Percentiles rank a stretch among this genome's conserved stretches.
These are phyloP conservation scores for Tenrec ecaudatus DNA, from an alignment of 2,113 vertebrate species.

Conservation along the genomic window DNA sequence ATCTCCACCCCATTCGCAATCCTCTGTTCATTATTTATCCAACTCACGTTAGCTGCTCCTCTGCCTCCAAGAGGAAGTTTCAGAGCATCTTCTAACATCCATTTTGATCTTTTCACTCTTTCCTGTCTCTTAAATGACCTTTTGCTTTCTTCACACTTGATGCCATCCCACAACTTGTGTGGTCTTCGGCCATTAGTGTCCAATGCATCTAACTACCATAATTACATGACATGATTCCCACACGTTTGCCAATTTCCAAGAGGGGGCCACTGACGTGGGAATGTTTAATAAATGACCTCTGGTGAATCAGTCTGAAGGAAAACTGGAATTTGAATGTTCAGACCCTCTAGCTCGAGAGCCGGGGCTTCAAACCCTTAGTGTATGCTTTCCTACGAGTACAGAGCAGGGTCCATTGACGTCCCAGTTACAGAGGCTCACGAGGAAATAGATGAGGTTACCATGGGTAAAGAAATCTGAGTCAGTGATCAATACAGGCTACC, in stretches of 20 bases:
- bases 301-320: background rate
- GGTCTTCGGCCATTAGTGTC: too few species aligned
- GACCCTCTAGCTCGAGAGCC: too few species aligned
- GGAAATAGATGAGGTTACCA: background rate
- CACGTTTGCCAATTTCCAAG: background rate
- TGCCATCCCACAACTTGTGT: too few species aligned
- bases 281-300: conserved; percentile 8
- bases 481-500: background rate
- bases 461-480: background rate
- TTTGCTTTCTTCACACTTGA: too few species aligned
- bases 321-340: background rate
- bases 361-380: background rate
- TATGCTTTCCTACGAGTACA: background rate
- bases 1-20: too few species aligned
- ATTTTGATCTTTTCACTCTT: too few species aligned
- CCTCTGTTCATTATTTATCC: too few species aligned
- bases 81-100: too few species aligned
- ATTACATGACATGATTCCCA: background rate
- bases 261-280: background rate
- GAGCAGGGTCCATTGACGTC: background rate
- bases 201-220: too few species aligned
- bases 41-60: too few species aligned
- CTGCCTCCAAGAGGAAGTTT: too few species aligned
- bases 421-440: background rate
- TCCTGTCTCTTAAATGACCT: too few species aligned